Base-by-base conservation (phyloP, 2,113 vertebrate species). In the Brachypodius melanocephalos region DNA sequence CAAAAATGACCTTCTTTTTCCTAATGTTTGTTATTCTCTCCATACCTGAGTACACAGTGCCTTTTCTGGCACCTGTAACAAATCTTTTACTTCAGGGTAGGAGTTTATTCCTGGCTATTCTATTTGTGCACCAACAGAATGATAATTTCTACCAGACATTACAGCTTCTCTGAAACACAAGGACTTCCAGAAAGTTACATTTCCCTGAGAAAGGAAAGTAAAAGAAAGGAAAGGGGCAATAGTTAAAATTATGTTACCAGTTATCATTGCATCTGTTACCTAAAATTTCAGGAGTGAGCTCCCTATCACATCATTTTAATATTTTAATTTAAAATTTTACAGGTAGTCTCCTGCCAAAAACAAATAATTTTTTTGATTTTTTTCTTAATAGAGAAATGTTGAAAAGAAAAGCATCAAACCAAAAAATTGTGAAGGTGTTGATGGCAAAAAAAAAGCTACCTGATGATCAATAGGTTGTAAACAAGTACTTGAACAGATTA, bases 41-140 rank as follows among this genome's bases (percentile, higher is more conserved):
- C 14, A 4, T 17, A 32, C 5, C 17, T 66, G 42, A 14, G 14
- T n/a, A 42, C 6, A 9, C 0, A 1, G 7, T 19, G 59, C 26
- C 12, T 54, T 92, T 85, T 36, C 52, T 46, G n/a, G 36, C 26
- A 43, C 20, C 26, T 55, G 10, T 18, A 81, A 46, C 7, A 67
- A 55, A 6, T 25, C 25, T 38, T 61, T 20, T 5, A 28, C 22
- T 49, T 83, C 6, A 52, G 20, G 5, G 22, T 36, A 63, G 14
- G 11, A 85, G 17, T 22, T 65, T 32, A 45, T 45, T 66, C 19
- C 57, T 46, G 20, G 17, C 15, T 83, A 4, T 48, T 79, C 28
- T 49, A 49, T 28, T 83, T 28, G 40, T 42, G 18, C 31, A 75
- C 6, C 32, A 55, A 63, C 10, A 69, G 59, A 25, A 14, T 28